Conservation (phyloP, 2,888 invertebrate genomes). For the Calameuta pallipes region DNA sequence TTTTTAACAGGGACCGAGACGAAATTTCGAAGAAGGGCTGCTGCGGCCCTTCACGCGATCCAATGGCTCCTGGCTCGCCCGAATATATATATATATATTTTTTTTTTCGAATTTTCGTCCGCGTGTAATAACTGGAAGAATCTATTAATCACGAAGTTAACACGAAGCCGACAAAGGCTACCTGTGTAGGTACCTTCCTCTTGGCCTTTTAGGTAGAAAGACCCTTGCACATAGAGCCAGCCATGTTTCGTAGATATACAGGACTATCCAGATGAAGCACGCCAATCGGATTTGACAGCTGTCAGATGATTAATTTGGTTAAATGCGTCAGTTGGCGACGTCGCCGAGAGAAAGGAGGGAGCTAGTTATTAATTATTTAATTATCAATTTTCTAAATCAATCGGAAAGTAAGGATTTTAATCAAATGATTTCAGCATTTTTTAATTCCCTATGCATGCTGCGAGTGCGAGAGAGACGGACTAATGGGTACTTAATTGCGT, state of each 20-base stretch:
- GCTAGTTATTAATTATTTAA: neutral
- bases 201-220: conserved; percentile 15
- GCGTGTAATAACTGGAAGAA: conserved; percentile 34
- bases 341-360: neutral
- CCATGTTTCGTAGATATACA: conserved; percentile 25
- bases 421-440: too few relatives aligned
- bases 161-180: conserved; percentile 42
- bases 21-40: neutral
- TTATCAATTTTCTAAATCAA: neutral
- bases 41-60: conserved; percentile 6
- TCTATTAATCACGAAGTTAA: conserved; percentile 42
- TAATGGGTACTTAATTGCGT: neutral
- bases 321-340: neutral
- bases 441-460: too few relatives aligned
- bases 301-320: neutral
- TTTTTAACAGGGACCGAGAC: neutral
- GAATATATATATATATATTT: conserved; percentile 1
- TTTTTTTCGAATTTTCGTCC: conserved; percentile 24
- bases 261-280: neutral
- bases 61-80: neutral
- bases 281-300: neutral
- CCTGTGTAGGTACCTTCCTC: conserved; percentile 10
- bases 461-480: neutral
- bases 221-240: conserved; percentile 26
- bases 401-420: neutral